These are phyloP conservation scores for Philopedon plagiatum DNA, from an alignment of 2,888 invertebrate genomes.

Conservation along the genomic window DNA sequence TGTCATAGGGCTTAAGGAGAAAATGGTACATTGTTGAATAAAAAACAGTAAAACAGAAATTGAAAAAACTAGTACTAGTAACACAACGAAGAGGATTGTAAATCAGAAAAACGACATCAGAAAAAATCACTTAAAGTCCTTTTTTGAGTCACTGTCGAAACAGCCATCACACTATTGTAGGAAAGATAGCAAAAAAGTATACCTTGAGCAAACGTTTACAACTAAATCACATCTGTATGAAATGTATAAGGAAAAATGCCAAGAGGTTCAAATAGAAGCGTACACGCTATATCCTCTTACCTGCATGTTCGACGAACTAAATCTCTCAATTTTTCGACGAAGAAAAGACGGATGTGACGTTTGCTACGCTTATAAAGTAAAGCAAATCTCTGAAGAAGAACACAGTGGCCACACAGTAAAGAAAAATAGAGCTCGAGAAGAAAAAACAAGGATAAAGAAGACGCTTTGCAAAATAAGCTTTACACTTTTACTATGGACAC, in stretches of 20 bases:
- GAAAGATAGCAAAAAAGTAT: too few species aligned
- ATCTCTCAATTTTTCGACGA: neutral
- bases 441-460: slow-evolving; percentile 5
- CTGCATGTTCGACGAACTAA: neutral
- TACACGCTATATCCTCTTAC: neutral
- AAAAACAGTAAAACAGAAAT: too few species aligned
- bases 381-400: neutral
- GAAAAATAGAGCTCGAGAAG: neutral
- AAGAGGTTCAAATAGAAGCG: neutral
- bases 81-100: too few species aligned
- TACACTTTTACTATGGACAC: neutral
- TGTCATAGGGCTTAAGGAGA: neutral
- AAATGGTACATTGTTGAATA: neutral
- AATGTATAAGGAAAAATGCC: neutral
- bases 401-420: neutral
- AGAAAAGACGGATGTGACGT: slow-evolving; percentile 5
- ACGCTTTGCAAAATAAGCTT: neutral
- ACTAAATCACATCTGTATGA: neutral
- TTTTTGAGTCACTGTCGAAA: too few species aligned
- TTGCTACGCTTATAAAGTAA: neutral
- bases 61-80: too few species aligned
- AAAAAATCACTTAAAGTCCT: too few species aligned
- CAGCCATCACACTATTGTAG: too few species aligned
- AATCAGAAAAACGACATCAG: too few species aligned
- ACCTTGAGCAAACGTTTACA: too few species aligned